These are phyloP conservation scores for Orgyia antiqua DNA, from an alignment of 2,888 invertebrate species.

Conservation along the genomic window DNA sequence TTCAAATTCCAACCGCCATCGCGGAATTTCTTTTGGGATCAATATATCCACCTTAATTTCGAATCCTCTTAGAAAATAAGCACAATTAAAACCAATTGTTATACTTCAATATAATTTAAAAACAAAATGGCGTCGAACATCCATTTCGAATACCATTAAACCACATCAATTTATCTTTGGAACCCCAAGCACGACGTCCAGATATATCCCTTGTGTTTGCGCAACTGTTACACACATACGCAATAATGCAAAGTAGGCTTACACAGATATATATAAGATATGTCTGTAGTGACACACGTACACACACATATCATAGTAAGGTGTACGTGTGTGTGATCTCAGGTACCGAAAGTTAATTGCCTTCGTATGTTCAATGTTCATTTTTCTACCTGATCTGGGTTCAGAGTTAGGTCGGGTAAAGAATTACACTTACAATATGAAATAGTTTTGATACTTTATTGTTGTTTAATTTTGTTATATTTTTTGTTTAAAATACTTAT, in stretches of 20 bases:
- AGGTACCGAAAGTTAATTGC: conserved; percentile 75
- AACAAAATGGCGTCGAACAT: conserved; percentile 56
- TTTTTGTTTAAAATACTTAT: conserved; percentile 9
- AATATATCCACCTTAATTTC: no score
- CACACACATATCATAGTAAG: background rate
- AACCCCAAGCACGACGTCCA: conserved; percentile 20
- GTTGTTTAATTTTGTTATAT: conserved; percentile 16
- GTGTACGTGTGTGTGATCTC: conserved; percentile 43
- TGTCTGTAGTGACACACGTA: background rate
- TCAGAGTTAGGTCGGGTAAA: conserved; percentile 34
- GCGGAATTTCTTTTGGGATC: no score
- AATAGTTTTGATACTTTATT: conserved; percentile 25
- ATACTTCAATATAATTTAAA: conserved; percentile 34
- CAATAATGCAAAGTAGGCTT: conserved; percentile 6
- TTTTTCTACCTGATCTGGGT: conserved; percentile 59
- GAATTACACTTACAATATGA: conserved; percentile 24
- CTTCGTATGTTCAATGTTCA: conserved; percentile 72
- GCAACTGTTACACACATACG: conserved; percentile 43
- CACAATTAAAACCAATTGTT: no score
- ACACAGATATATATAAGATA: conserved; percentile 5
- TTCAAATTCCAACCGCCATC: no score
- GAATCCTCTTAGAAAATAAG: no score
- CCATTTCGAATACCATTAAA: conserved; percentile 70
- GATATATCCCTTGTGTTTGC: conserved; percentile 56
- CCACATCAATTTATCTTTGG: conserved; percentile 55